Base-by-base conservation (phyloP, 2,797 vertebrate genomes). In the Neostethus bicornis region DNA sequence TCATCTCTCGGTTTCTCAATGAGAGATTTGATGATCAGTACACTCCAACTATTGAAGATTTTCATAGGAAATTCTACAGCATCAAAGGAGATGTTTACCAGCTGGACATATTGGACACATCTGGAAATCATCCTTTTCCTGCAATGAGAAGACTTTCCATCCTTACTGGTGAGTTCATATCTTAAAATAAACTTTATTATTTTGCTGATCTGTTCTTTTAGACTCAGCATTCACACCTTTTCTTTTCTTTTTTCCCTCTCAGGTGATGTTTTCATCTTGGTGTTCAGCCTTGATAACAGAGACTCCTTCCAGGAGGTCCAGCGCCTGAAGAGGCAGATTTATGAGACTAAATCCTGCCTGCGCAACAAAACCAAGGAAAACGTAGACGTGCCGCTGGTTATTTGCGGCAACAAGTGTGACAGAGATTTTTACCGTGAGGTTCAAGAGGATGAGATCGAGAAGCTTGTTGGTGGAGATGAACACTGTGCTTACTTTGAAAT, bases 21-120 rank as follows among this genome's bases (percentile, higher is more conserved):
- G 95, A 95, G 65, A 94, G 92, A 75, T 96, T 97, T 54, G 96
- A 99, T 43, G 96, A 99, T 61, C 91, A 97, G 57, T 99, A 99
- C 91, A 98, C 96, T 0, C 97, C 97, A 35, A 98, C 97, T 46
- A 97, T 99, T 43, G 97, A 99, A 87, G 96, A 99, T 87, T 99
- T 99, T 84, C 97, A 99, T 68, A 92, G 96, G 80, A 99, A 99
- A 89, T 93, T 99, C 83, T 99, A 98, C 91, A 95, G 95, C 88
- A 99, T 98, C 90, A 90, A 90, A 0, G 97, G 97, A 1, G 94
- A 96, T 42, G 91, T 97, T 52, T 99, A 99, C 71, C 96, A 97
- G 84, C 87, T 99, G 32, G 97, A 99, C 85, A 98, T 99, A 79
- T 85, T 99, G 53, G 97, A 99, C 90, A 99, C 97, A 0, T 99